phyloP scores from a whole-genome alignment of 2,797 vertebrate genomes.

The Hapalemur alaotrensis region DNA sequence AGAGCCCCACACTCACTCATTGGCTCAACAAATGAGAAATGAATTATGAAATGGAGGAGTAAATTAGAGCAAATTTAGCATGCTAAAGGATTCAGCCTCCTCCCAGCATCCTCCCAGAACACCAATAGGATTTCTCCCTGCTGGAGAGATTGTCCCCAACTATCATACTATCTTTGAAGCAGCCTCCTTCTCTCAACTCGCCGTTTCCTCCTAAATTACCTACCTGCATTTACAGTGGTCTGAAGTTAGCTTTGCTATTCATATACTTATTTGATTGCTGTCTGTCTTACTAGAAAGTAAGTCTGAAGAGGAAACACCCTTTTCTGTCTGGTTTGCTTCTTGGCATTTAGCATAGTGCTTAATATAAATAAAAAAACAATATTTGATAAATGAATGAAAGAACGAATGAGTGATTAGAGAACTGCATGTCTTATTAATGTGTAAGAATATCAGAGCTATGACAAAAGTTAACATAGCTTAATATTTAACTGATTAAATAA shows the following conservation, averaged over 20 bases:
- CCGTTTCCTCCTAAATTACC: background rate
- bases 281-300: background rate
- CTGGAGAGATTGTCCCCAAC: background rate
- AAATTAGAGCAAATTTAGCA: background rate
- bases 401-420: background rate
- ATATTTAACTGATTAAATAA: background rate
- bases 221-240: background rate
- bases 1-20: background rate
- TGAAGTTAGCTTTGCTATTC: background rate
- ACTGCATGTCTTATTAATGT: background rate
- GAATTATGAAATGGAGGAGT: background rate
- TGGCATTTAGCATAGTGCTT: background rate
- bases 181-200: accelerated
- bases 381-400: background rate
- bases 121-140: too few species aligned
- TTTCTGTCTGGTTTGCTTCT: background rate
- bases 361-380: background rate
- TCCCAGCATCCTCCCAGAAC: background rate
- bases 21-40: background rate
- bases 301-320: background rate
- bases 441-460: background rate
- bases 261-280: background rate
- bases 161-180: background rate
- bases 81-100: background rate
- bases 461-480: background rate